Evolutionary conservation across 2,113 vertebrate species (phyloP).

Genomic region (Scomber colias): DNA sequence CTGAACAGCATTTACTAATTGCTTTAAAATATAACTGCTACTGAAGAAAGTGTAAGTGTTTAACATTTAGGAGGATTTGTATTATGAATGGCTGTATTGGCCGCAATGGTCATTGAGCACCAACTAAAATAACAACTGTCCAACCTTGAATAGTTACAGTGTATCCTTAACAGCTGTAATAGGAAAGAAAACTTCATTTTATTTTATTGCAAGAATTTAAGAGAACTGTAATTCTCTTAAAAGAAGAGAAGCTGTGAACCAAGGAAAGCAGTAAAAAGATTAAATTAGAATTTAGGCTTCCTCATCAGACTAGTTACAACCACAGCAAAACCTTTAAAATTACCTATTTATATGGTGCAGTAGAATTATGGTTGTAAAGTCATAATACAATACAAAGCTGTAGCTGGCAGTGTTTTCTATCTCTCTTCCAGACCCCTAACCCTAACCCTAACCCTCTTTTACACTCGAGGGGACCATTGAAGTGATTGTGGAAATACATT

Average conservation of each 20-base stretch:
- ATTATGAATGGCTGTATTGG: neutral
- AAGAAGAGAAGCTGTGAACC: neutral
- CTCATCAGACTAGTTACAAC: neutral
- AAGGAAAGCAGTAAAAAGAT: neutral
- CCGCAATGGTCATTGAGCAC: neutral
- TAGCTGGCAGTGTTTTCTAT: neutral
- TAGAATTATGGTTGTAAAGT: neutral
- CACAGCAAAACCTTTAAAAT: neutral
- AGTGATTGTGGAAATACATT: neutral
- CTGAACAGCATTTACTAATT: too few relatives aligned
- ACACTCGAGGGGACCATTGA: neutral
- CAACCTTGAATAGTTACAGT: fast-evolving
- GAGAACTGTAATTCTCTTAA: neutral
- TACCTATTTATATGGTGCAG: neutral
- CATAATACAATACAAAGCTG: neutral
- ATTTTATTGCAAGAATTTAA: neutral
- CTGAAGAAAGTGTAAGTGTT: too few relatives aligned
- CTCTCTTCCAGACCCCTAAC: neutral
- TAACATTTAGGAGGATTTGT: too few relatives aligned
- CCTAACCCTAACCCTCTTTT: neutral
- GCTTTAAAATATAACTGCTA: too few relatives aligned
- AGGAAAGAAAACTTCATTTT: neutral
- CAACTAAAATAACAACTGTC: slow-evolving; percentile 9
- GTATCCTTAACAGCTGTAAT: neutral
- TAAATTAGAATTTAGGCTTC: neutral